Percentiles rank a stretch among this genome's conserved stretches.
Evolutionary conservation across 2,888 invertebrate species (phyloP).

Genomic region (Kryphioiulus occultus): DNA sequence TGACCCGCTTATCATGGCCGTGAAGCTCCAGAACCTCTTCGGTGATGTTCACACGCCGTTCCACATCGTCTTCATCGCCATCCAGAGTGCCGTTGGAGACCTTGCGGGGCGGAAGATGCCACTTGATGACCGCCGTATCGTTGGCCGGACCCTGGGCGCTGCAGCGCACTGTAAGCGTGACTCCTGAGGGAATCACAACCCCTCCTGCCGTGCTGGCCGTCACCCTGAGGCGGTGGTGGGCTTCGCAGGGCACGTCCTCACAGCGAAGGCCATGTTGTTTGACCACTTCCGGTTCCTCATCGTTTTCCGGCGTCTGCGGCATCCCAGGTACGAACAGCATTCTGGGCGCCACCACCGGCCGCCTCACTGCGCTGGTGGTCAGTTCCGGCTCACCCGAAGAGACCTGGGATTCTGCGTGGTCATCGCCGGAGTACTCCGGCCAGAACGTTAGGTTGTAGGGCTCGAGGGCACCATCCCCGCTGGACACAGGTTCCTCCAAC

Average conservation of each 20-base stretch:
- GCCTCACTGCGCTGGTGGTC: neutral
- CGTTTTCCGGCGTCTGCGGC: neutral
- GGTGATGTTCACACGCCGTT: neutral
- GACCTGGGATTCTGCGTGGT: neutral
- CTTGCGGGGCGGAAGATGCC: conserved; percentile 14
- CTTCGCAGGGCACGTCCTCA: neutral
- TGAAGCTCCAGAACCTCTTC: neutral
- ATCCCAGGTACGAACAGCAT: neutral
- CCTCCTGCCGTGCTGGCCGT: conserved; percentile 15
- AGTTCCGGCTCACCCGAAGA: neutral
- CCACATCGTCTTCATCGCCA: neutral
- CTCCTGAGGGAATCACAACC: neutral
- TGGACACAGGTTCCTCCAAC: neutral
- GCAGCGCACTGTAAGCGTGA: neutral
- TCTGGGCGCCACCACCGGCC: neutral
- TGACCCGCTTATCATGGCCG: neutral
- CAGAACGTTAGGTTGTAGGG: neutral
- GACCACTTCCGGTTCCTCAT: neutral
- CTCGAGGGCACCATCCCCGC: neutral
- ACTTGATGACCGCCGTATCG: neutral
- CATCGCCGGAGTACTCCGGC: neutral
- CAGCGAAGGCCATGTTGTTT: neutral
- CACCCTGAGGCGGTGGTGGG: neutral
- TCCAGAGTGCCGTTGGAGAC: neutral
- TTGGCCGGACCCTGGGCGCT: neutral